Evolutionary conservation across 2,888 invertebrate species (phyloP), one percentile per base, ranked within the genome.

Genomic region (Chirona hameri): DNA sequence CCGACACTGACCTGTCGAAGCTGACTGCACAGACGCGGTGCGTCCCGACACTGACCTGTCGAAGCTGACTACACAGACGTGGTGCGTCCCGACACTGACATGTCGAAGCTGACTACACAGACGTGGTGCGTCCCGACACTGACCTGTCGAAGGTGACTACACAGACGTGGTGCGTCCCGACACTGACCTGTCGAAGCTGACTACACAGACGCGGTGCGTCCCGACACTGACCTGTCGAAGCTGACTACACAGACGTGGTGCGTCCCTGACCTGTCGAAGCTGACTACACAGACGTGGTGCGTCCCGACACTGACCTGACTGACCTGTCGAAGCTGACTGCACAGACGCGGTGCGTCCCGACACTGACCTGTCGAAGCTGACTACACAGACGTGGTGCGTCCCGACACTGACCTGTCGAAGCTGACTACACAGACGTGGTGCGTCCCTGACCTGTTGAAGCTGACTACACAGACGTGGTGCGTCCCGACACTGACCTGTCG

Each of bases 101-200:
- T 39, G 39, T 10, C 60, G 0, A 9, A 2, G 7, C 39, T 39
- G 39, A 39, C 39, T 39, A 39, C 39, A n/a, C 60, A 21, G 60
- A n/a, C n/a, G n/a, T 10, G 5, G 60, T 0, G n/a, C 3, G 3
- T 10, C 5, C 10, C 24, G 21, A 24, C 24, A n/a, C n/a, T 7
- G n/a, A 10, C 3, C n/a, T 21, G n/a, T 10, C 24, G 3, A 7
- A 1, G 9, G n/a, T 10, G 24, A 24, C 10, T 60, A 24, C 60
- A n/a, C 10, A 4, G n/a, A n/a, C 21, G 24, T 5, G 24, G 31
- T 14, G 14, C 4, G 39, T 72, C 55, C 14, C 18, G 15, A 55
- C 10, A 80, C 83, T 83, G 81, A 84, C 84, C 86, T 88, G 88
- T 88, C 95, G 94, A 2, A 94, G 90, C 85, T 94, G 92, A 87